Evolutionary conservation across 1,140 invertebrate species (phyloP).

Genomic region (Achatina immaculata): DNA sequence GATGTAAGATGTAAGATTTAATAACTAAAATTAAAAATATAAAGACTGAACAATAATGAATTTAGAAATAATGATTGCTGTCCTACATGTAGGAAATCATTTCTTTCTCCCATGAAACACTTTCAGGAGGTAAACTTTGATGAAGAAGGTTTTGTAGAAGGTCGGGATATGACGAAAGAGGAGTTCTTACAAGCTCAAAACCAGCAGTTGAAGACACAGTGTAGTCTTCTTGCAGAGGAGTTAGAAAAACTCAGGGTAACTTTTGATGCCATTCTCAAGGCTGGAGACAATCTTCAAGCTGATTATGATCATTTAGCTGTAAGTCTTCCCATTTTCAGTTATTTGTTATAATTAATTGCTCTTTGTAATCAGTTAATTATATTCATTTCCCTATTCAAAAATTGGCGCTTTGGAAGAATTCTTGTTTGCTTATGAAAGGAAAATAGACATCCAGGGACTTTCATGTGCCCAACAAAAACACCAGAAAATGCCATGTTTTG

Average conservation of each 20-base stretch:
- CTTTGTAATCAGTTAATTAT: background rate
- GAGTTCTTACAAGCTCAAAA: slow-evolving; percentile 46
- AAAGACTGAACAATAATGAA: background rate
- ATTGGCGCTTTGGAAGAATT: too few species aligned
- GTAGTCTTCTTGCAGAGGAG: slow-evolving; percentile 48
- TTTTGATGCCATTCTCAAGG: slow-evolving; percentile 63
- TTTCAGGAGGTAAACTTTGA: slow-evolving; percentile 42
- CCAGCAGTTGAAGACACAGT: slow-evolving; percentile 44
- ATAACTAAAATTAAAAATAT: background rate
- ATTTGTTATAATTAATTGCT: slow-evolving; percentile 35
- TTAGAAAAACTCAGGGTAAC: slow-evolving; percentile 55
- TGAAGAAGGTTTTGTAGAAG: slow-evolving; percentile 45
- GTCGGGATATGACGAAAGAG: slow-evolving; percentile 45
- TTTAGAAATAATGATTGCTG: background rate
- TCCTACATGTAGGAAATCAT: background rate
- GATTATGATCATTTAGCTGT: slow-evolving; percentile 62
- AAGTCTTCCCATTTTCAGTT: slow-evolving; percentile 48
- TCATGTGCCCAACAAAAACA: too few species aligned
- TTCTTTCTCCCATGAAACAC: background rate
- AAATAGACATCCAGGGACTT: too few species aligned
- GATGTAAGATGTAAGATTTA: too few species aligned
- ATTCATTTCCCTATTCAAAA: slow-evolving; percentile 5
- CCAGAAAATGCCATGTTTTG: too few species aligned
- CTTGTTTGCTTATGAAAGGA: too few species aligned
- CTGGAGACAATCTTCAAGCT: slow-evolving; percentile 63